Evolutionary conservation across 2,888 invertebrate genomes (phyloP).

Genomic region (Acleris sparsana): DNA sequence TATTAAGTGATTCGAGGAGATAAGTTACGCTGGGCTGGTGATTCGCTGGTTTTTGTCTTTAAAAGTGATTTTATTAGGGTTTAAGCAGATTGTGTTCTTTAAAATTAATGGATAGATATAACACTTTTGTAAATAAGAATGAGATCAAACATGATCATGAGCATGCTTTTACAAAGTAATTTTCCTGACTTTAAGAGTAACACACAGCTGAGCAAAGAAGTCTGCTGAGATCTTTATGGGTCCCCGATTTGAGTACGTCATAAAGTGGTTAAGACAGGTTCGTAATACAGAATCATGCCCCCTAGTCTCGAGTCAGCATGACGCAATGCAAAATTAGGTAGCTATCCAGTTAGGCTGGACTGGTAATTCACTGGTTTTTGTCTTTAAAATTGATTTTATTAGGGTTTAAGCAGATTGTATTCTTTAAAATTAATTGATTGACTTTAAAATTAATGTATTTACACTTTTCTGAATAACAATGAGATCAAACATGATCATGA

Average conservation of each 20-base stretch:
- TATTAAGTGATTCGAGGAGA: slow-evolving; percentile 59
- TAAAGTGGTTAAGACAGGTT: slow-evolving; percentile 28
- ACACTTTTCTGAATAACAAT: too few relatives aligned
- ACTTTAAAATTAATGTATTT: too few relatives aligned
- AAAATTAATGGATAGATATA: too few relatives aligned
- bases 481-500: too few relatives aligned
- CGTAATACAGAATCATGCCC: slow-evolving; percentile 45
- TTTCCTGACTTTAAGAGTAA: too few relatives aligned
- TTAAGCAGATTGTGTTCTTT: neutral
- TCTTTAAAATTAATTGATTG: too few relatives aligned
- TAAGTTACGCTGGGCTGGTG: slow-evolving; percentile 41
- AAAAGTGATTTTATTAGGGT: neutral
- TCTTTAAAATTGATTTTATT: neutral
- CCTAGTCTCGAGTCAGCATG: slow-evolving; percentile 62
- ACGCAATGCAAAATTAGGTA: slow-evolving; percentile 72
- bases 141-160: too few relatives aligned
- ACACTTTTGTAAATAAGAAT: too few relatives aligned
- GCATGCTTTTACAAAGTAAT: too few relatives aligned
- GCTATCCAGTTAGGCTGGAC: slow-evolving; percentile 60
- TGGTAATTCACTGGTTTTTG: slow-evolving; percentile 45
- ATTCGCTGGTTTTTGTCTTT: slow-evolving; percentile 42
- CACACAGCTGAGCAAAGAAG: too few relatives aligned
- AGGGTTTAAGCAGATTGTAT: neutral
- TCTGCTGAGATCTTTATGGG: too few relatives aligned
- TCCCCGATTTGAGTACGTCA: too few relatives aligned